Evolutionary conservation across 2,888 invertebrate genomes (phyloP), one percentile per base, ranked within the genome.

Genomic region (Idaea straminata): DNA sequence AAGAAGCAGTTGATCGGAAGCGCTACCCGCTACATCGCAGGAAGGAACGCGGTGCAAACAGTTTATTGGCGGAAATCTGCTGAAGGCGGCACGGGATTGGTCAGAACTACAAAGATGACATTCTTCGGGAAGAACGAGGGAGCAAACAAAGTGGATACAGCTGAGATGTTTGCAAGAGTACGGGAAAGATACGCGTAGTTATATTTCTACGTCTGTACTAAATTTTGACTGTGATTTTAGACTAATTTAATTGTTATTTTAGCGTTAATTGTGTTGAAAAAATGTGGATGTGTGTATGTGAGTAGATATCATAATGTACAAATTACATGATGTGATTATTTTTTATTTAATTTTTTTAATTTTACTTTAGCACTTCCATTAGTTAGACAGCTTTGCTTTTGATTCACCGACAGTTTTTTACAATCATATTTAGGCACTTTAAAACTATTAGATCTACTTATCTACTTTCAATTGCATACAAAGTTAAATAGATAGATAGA

Each of bases 21-120:
- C 72, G 95, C 96, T 59, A 95, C 95, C 25, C 94, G 96, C 66
- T 96, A 95, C 83, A 95, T 96, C 72, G 95, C 95, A 62, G 95
- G 96, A 62, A 94, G 95, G 68, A 95, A 96, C 77, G 96, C 96
- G 0, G 94, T 96, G 34, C 96, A 96, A 80, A 96, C 96, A 0
- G 95, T 96, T 0, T 96, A 96, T 78, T 96, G 96, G 96, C 92
- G 96, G 76, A 93, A 94, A 60, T 85, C 90, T 0, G 89, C 93
- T 5, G 91, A 87, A 57, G 83, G 82, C 36, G 88, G 86, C 71
- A 93, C 92, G 47, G 93, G 92, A 10, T 87, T 94, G 66, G 77
- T 94, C 64, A 94, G 92, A 79, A 94, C 94, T 10, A 93, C 94
- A 5, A 94, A 91, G 74, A 93, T 92, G 75, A 94, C 94, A 0